Conservation (phyloP, 2,797 vertebrate species). For the Scyliorhinus canicula region DNA sequence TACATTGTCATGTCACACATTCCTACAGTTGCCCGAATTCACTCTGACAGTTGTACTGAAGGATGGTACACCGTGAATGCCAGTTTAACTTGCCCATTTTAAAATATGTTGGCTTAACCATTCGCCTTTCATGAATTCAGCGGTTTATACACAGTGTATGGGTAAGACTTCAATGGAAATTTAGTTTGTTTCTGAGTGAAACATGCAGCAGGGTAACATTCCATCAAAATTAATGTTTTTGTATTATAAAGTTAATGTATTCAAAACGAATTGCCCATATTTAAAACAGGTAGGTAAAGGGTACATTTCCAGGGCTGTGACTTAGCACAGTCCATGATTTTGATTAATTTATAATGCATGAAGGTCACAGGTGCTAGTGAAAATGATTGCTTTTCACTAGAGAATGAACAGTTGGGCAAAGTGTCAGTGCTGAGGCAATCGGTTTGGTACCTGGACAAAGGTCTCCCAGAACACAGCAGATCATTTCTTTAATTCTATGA, state of each 20-base stretch:
- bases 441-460: background rate
- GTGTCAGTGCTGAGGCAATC: background rate
- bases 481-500: background rate
- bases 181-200: background rate
- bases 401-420: slow-evolving; percentile 29
- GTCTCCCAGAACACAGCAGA: background rate
- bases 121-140: background rate
- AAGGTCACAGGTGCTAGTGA: slow-evolving; percentile 3
- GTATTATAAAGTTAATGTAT: too few relatives aligned
- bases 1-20: background rate
- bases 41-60: background rate
- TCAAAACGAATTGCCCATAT: background rate
- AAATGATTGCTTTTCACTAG: slow-evolving; percentile 33
- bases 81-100: background rate
- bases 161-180: background rate
- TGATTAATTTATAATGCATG: slow-evolving; percentile 32
- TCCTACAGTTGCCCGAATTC: background rate
- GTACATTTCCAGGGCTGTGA: background rate
- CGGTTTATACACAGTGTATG: background rate
- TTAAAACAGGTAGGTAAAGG: background rate
- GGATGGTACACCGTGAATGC: background rate
- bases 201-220: background rate
- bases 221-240: slow-evolving; percentile 10
- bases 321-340: background rate
- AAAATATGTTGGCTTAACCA: background rate